phyloP scores from a whole-genome alignment of 1,140 invertebrate species.

The Euwallacea similis region DNA sequence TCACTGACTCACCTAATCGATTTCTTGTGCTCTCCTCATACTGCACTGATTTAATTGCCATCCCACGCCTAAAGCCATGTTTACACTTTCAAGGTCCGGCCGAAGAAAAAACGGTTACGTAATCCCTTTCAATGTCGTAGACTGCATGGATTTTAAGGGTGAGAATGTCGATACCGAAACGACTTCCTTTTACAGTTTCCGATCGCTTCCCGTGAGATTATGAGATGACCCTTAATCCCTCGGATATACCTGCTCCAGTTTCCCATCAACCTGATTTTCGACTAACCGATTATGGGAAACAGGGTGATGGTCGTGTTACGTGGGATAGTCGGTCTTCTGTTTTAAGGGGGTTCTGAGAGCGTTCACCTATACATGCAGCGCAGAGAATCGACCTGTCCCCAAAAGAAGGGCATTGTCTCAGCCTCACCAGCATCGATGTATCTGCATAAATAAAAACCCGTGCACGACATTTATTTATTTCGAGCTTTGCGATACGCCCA shows the following conservation, averaged over 20 bases:
- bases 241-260: constrained; percentile 1
- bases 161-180: too few species aligned
- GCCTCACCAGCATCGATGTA: constrained; percentile 15
- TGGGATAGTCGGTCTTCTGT: neutral
- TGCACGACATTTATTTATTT: constrained; percentile 23
- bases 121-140: too few species aligned
- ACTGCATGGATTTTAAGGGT: too few species aligned
- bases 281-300: neutral
- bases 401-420: constrained; percentile 28
- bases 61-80: too few species aligned
- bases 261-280: constrained; percentile 4
- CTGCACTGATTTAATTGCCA: too few species aligned
- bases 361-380: constrained; percentile 4
- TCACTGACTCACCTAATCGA: too few species aligned
- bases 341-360: neutral
- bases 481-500: constrained; percentile 16
- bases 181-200: neutral
- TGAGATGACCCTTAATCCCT: neutral
- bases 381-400: constrained; percentile 29
- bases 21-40: too few species aligned
- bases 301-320: neutral
- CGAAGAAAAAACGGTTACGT: too few species aligned
- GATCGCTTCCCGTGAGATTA: neutral
- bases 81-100: too few species aligned
- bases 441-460: constrained; percentile 31